Percentiles rank a stretch among this genome's conserved stretches.
phyloP scores from a whole-genome alignment of 2,113 vertebrate genomes.

The Siniperca chuatsi region DNA sequence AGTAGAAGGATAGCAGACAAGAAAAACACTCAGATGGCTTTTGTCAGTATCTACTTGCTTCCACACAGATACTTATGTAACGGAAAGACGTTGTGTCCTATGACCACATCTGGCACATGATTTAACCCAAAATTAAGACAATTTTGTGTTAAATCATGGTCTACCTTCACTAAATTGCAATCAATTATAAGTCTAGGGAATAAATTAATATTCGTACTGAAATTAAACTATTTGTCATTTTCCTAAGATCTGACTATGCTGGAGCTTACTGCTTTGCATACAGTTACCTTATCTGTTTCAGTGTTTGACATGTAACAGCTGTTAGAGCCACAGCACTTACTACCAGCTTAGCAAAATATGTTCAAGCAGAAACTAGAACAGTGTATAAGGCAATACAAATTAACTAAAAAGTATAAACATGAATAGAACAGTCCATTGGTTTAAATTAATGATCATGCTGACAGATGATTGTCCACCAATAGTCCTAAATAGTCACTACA shows the following conservation, averaged over 20 bases:
- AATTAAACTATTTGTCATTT: not conserved
- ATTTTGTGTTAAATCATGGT: not conserved
- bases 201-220: not conserved
- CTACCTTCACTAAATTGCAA: not conserved
- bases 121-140: not conserved
- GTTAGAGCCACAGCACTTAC: constrained; percentile 14
- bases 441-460: not conserved
- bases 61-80: not conserved
- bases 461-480: not conserved
- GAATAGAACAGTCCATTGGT: not conserved
- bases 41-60: not conserved
- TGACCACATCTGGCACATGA: not conserved
- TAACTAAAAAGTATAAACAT: not conserved
- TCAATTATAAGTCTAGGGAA: not conserved
- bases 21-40: not conserved
- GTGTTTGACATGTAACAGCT: constrained; percentile 37
- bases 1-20: not conserved
- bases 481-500: not conserved
- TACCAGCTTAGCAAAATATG: not conserved
- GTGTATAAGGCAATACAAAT: not conserved
- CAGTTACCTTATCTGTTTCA: constrained; percentile 42
- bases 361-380: not conserved
- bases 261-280: constrained; percentile 57
- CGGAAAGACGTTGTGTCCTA: not conserved
- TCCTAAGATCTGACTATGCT: not conserved